Conservation (phyloP, 1,140 invertebrate genomes). For the Drosophila mojavensis region DNA sequence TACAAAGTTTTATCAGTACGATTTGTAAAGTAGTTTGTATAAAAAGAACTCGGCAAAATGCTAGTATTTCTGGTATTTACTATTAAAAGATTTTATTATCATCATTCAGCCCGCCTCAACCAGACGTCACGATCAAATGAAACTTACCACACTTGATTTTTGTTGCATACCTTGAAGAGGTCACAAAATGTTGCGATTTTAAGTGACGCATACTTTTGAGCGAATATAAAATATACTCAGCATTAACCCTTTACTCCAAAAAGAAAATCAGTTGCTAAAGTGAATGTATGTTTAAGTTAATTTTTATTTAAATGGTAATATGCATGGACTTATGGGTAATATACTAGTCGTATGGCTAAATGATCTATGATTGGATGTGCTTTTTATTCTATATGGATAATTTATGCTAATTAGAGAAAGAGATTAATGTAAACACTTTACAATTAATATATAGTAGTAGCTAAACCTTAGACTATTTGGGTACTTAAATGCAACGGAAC, state of each 20-base stretch:
- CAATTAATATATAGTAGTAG: conserved; percentile 4
- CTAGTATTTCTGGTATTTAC: too few species aligned
- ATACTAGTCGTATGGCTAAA: conserved; percentile 50
- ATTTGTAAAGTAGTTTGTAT: too few species aligned
- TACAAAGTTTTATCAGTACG: too few species aligned
- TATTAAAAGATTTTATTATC: too few species aligned
- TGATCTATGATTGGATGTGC: conserved; percentile 57
- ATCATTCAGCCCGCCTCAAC: too few species aligned
- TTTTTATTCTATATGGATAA: conserved; percentile 30
- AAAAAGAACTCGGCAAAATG: too few species aligned
- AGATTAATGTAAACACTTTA: conserved; percentile 31
- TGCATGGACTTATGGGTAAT: conserved; percentile 46
- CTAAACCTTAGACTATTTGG: background rate
- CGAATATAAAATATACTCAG: background rate
- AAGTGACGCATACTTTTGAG: conserved; percentile 7
- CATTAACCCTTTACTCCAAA: background rate
- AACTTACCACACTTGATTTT: too few species aligned
- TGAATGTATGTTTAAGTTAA: conserved; percentile 34
- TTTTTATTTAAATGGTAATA: conserved; percentile 51
- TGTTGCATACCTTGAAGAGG: background rate
- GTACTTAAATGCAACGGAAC: conserved; percentile 20
- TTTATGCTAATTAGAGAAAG: conserved; percentile 57
- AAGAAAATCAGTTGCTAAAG: background rate
- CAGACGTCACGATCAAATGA: too few species aligned
- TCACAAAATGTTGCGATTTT: background rate